Evolutionary conservation across 2,113 vertebrate genomes (phyloP).

Genomic region (Dasypus novemcinctus): DNA sequence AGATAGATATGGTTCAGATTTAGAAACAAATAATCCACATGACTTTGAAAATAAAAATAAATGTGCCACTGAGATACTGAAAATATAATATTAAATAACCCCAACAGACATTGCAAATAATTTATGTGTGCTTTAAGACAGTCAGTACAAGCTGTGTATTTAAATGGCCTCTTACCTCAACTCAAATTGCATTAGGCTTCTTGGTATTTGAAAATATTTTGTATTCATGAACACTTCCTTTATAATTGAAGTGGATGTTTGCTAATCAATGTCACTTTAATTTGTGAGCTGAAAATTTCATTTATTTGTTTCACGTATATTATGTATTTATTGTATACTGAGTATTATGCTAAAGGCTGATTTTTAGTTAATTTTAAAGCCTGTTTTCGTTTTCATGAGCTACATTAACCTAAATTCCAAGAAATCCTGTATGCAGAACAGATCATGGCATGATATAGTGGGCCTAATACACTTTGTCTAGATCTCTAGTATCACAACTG

Average conservation of each 20-base stretch:
- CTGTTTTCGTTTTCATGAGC: not conserved
- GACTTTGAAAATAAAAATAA: conserved; percentile 23
- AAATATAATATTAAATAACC: conserved; percentile 16
- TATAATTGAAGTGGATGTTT: conserved; percentile 51
- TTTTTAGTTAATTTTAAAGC: conserved; percentile 1
- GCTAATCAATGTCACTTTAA: conserved; percentile 14
- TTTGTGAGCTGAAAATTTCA: conserved; percentile 22
- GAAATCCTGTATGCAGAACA: not conserved
- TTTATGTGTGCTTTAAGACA: not conserved
- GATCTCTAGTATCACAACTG: not conserved
- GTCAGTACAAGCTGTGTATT: conserved; percentile 28
- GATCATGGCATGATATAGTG: not conserved
- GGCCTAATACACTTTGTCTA: not conserved
- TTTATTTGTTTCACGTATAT: conserved; percentile 7
- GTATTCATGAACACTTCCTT: conserved; percentile 24
- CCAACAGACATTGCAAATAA: not conserved
- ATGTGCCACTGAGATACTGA: not conserved
- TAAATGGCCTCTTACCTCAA: conserved; percentile 7
- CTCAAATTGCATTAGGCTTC: conserved; percentile 15
- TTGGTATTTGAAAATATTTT: conserved; percentile 46
- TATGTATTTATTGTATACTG: not conserved
- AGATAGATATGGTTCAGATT: not conserved
- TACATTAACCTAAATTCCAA: not conserved
- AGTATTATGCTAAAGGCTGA: not conserved
- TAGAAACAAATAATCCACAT: not conserved